A percentile compares a stretch with the other conserved stretches of the same genome.
phyloP scores from a whole-genome alignment of 2,113 vertebrate species.

The Nesoenas mayeri region DNA sequence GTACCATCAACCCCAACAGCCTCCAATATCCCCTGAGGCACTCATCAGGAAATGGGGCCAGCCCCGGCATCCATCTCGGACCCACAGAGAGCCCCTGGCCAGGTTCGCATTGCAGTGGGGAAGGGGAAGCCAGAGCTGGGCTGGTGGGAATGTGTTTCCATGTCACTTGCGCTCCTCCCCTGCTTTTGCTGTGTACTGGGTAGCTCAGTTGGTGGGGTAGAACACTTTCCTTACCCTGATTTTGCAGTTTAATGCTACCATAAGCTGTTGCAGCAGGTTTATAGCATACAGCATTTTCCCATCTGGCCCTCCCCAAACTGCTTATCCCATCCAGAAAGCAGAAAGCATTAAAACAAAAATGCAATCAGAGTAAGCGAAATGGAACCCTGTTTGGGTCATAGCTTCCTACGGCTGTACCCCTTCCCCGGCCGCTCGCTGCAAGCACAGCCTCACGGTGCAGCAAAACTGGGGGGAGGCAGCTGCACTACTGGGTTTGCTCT shows the following conservation, averaged over 20 bases:
- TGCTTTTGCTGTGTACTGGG: neutral
- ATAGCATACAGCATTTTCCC: neutral
- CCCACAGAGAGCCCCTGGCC: neutral
- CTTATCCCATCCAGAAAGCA: neutral
- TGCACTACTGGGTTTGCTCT: fast-evolving
- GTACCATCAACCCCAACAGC: fast-evolving
- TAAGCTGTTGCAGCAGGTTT: neutral
- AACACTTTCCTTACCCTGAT: neutral
- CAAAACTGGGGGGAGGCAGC: neutral
- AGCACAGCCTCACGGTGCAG: neutral
- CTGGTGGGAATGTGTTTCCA: neutral
- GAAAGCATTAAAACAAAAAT: neutral
- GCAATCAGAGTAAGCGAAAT: neutral
- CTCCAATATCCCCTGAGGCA: neutral
- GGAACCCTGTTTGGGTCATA: fast-evolving
- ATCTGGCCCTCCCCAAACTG: neutral
- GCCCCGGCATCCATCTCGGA: neutral
- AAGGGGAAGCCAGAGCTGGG: neutral
- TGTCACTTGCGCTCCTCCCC: neutral
- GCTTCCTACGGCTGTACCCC: neutral
- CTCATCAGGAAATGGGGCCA: neutral
- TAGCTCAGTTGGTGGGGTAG: neutral
- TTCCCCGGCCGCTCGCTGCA: fast-evolving
- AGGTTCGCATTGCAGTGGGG: neutral
- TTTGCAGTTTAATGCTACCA: neutral